Evolutionary conservation across 2,797 vertebrate genomes (phyloP), one percentile per base, ranked within the genome.

Genomic region (Megalops cyprinoides): DNA sequence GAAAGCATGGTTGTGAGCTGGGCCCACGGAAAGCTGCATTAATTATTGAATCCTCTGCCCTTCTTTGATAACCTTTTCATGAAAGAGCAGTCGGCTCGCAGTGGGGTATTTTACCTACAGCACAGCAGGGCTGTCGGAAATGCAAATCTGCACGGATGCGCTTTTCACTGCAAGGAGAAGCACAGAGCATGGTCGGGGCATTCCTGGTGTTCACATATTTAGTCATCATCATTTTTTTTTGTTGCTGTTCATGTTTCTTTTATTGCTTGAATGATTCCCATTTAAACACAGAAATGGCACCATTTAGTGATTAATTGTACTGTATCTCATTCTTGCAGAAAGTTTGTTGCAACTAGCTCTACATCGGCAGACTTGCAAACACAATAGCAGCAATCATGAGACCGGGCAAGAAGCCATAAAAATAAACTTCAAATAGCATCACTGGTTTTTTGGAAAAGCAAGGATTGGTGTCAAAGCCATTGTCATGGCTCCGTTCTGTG

Each of bases 21-120:
- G 84, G 87, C 83, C 86, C 85, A 86, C 81, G 86, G 88, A 88
- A 88, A 87, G 89, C 46, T 0, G 83, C 91, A 93, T 94, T 85
- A 93, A 93, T 93, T 92, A 93, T 93, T 92, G 89, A 93, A 86
- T 82, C 87, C 81, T 84, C 82, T 92, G 88, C 91, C 62, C 81
- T 39, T 28, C 89, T 88, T 87, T 90, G 88, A 91, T 93, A 90
- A 88, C 93, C 90, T 91, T 90, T 86, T 76, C 85, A 86, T 86
- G 82, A 87, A 86, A 79, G 84, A 85, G 84, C 83, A 85, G 31
- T 82, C 82, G 85, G 85, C 79, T 86, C 89, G 89, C 84, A 77
- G 34, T 12, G 78, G 76, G 82, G 83, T 76, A 86, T 88, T 83
- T 83, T 80, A 82, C 82, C 67, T 51, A 69, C 48, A 23, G 58